phyloP scores from a whole-genome alignment of 2,888 invertebrate species.

The Acanthopleura granulata region DNA sequence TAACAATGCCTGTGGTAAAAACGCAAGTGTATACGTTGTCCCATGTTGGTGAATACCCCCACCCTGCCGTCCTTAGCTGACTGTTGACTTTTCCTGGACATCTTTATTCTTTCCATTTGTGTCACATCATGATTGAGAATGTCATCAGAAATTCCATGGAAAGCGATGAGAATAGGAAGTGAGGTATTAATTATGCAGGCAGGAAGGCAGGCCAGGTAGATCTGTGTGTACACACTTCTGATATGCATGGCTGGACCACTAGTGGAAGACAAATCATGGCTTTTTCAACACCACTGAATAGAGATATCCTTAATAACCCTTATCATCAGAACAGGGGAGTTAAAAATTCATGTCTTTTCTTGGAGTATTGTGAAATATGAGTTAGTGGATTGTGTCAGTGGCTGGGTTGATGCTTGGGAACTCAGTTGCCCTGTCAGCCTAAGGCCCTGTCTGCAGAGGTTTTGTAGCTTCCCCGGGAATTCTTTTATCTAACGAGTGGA shows the following conservation, averaged over 20 bases:
- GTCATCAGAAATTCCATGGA: background rate
- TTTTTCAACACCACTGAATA: constrained; percentile 1
- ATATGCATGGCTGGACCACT: constrained; percentile 4
- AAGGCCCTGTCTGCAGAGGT: background rate
- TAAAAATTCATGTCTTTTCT: constrained; percentile 18
- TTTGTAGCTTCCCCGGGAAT: background rate
- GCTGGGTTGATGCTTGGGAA: background rate
- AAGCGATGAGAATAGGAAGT: constrained; percentile 1
- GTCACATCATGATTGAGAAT: background rate
- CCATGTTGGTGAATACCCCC: too few relatives aligned
- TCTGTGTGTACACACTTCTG: background rate
- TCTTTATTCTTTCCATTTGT: too few relatives aligned
- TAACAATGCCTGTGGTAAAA: too few relatives aligned
- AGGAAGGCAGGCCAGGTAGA: background rate
- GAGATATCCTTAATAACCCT: constrained; percentile 16
- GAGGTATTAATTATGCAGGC: constrained; percentile 10
- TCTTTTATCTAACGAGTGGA: constrained; percentile 1
- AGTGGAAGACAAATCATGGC: background rate
- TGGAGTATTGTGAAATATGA: constrained; percentile 11
- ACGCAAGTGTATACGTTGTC: too few relatives aligned
- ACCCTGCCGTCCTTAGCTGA: too few relatives aligned
- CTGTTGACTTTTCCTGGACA: too few relatives aligned
- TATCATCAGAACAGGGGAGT: background rate
- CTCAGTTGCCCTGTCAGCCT: background rate
- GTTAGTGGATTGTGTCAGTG: background rate